Evolutionary conservation across 2,113 vertebrate genomes (phyloP).

Genomic region (Hassar affinis): DNA sequence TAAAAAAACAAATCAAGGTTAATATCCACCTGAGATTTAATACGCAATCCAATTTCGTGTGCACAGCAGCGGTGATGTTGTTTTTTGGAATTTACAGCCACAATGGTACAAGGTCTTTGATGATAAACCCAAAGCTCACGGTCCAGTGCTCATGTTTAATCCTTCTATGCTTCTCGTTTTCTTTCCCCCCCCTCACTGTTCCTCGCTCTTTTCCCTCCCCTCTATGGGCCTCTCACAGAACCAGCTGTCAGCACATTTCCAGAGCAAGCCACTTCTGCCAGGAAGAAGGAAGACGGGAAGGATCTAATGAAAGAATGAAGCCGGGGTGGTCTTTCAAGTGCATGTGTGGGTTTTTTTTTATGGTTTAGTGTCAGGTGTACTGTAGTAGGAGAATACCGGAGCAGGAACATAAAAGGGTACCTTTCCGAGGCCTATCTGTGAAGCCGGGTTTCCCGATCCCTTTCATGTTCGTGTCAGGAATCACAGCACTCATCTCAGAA

Average conservation of each 20-base stretch:
- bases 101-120: background rate
- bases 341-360: constrained; percentile 36
- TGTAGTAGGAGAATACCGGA: constrained; percentile 50
- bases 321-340: constrained; percentile 14
- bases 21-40: background rate
- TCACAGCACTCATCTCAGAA: background rate
- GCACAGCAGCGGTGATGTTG: background rate
- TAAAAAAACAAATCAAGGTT: too few relatives aligned
- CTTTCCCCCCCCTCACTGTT: background rate
- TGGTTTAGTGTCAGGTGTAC: constrained; percentile 54
- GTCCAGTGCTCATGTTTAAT: constrained; percentile 34
- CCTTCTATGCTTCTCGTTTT: constrained; percentile 16
- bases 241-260: constrained; percentile 53
- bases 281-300: constrained; percentile 30
- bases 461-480: background rate
- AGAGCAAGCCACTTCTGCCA: constrained; percentile 53
- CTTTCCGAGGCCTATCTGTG: constrained; percentile 16
- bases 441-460: background rate
- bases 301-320: constrained; percentile 29
- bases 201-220: constrained; percentile 17
- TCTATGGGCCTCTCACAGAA: constrained; percentile 53
- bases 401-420: constrained; percentile 38
- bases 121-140: constrained; percentile 25
- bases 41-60: background rate
- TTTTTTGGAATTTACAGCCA: background rate